Conservation (phyloP, 2,113 vertebrate genomes). For the Epinephelus moara region DNA sequence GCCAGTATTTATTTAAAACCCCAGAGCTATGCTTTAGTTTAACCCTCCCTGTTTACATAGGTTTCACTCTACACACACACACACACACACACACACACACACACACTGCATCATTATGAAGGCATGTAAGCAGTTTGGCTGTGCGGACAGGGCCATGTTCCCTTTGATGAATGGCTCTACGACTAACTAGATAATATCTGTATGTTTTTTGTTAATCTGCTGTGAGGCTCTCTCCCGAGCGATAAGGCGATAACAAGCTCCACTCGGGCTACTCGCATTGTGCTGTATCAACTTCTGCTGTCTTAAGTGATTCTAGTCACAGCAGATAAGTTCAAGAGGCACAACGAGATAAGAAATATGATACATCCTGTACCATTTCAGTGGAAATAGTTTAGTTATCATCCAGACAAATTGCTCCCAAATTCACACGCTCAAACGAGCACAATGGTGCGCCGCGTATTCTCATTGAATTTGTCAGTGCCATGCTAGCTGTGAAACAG, state of each 20-base stretch:
- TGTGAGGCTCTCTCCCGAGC: conserved; percentile 36
- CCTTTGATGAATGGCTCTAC: conserved; percentile 67
- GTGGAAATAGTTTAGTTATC: conserved; percentile 42
- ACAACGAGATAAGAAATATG: conserved; percentile 43
- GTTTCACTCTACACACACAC: conserved; percentile 44
- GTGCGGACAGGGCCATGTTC: conserved; percentile 36
- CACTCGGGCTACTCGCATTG: conserved; percentile 26
- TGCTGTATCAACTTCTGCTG: conserved; percentile 38
- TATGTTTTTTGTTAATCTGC: conserved; percentile 60
- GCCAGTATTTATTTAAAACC: conserved; percentile 74
- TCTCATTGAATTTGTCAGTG: not conserved
- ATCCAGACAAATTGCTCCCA: conserved; percentile 33
- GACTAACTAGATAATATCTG: conserved; percentile 58
- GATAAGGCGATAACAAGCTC: conserved; percentile 49
- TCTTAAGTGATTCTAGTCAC: conserved; percentile 38
- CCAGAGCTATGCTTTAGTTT: conserved; percentile 64
- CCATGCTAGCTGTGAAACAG: conserved; percentile 14
- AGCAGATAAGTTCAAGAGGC: conserved; percentile 40
- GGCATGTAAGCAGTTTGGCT: conserved; percentile 57
- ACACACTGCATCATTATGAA: conserved; percentile 60
- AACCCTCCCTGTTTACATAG: conserved; percentile 72
- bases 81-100: conserved; percentile 32
- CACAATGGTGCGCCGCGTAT: not conserved
- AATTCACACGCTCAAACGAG: conserved; percentile 22
- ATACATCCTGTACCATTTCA: conserved; percentile 38